phyloP scores from a whole-genome alignment of 2,888 invertebrate species.

The Crioceris asparagi region DNA sequence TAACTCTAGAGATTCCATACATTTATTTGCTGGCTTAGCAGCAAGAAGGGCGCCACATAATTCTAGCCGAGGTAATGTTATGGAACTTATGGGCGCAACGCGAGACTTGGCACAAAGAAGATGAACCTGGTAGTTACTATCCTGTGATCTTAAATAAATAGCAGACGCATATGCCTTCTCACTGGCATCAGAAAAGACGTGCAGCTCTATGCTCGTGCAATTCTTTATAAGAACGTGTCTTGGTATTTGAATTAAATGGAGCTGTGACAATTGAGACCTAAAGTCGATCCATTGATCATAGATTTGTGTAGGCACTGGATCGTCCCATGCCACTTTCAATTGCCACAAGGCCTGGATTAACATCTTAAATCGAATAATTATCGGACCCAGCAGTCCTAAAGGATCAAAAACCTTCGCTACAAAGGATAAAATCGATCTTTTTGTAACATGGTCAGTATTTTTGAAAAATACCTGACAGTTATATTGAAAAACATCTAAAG shows the following conservation, averaged over 20 bases:
- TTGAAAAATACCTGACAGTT: too few relatives aligned
- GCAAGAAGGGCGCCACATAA: conserved; percentile 13
- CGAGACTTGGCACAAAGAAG: conserved; percentile 13
- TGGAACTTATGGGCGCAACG: conserved; percentile 13
- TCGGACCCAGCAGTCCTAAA: conserved; percentile 3
- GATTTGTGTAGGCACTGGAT: conserved; percentile 3
- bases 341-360: conserved; percentile 7
- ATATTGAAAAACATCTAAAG: too few relatives aligned
- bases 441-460: too few relatives aligned
- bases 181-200: conserved; percentile 18
- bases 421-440: conserved; percentile 8
- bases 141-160: conserved; percentile 11
- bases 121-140: conserved; percentile 3
- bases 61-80: conserved; percentile 14
- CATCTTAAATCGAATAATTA: conserved; percentile 4
- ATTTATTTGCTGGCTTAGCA: conserved; percentile 8
- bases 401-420: conserved; percentile 8
- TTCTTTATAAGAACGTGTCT: conserved; percentile 8
- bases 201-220: too few relatives aligned
- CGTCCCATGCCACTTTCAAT: conserved; percentile 7
- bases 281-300: conserved; percentile 1
- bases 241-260: conserved; percentile 7
- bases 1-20: conserved; percentile 3
- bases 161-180: conserved; percentile 12
- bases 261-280: neutral